Base-by-base conservation (phyloP, 2,888 invertebrate species). In the Catocala nupta region DNA sequence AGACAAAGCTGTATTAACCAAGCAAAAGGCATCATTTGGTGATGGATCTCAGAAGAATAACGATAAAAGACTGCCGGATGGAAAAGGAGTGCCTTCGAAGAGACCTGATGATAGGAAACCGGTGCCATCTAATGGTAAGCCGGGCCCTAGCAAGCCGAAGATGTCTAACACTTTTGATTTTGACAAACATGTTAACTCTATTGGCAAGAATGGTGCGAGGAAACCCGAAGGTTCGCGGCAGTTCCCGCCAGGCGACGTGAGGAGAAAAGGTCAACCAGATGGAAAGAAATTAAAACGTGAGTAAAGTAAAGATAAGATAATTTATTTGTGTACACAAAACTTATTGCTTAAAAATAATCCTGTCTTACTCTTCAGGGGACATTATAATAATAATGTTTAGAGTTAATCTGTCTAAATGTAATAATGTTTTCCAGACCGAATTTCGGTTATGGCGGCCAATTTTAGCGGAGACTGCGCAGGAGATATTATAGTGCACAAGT, bases 161-260 rank as follows among this genome's bases (percentile, higher is more conserved):
- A 62, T 85, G 1, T 65, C 83, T 0, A 90, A 87, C 71, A 86
- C 84, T 55, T 94, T 94, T 74, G 94, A 94, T 75, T 94, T 94
- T 65, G 93, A 93, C 65, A 93, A 90, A 73, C 93, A 93, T 73
- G 91, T 94, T 1, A 91, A 84, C 73, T 85, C 91, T 5, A 77
- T 94, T 58, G 83, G 82, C 52, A 75, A 77, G 68, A 78, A 81
- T 65, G 81, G 73, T 8, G 51, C 59, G 2, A 68, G 69, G 39
- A 80, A 73, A 42, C 66, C 73, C 51, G 84, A 89, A 72, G 88
- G 87, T 59, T 77, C 77, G 25, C 89, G 89, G 65, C 95, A 95
- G 75, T 94, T 95, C 74, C 95, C 96, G 11, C 95, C 96, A 0
- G 88, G 89, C 1, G 95, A 95, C 73, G 83, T 85, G 0, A 86